Evolutionary conservation across 2,797 vertebrate species (phyloP).

Genomic region (Platalea minor): DNA sequence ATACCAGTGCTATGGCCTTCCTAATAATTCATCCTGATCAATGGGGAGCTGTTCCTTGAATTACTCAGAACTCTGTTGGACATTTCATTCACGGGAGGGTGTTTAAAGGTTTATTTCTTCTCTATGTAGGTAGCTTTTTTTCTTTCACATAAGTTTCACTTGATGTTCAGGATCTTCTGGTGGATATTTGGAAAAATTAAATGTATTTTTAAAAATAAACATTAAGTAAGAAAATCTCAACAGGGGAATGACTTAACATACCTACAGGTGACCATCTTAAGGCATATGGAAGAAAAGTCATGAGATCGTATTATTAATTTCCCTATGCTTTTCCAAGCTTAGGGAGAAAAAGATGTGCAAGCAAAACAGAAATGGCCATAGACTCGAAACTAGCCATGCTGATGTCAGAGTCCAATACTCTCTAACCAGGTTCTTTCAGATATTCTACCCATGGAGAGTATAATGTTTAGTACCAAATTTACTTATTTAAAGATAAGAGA

Average conservation of each 20-base stretch:
- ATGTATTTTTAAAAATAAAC: not conserved
- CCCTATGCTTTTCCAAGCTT: not conserved
- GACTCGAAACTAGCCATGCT: not conserved
- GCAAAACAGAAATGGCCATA: not conserved
- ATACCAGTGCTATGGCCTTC: not conserved
- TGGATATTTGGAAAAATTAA: not conserved
- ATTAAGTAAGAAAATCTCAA: not conserved
- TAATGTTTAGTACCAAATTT: not conserved
- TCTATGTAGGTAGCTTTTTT: not conserved
- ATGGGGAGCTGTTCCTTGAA: not conserved
- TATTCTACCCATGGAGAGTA: not conserved
- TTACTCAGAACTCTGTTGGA: not conserved
- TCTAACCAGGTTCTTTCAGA: not conserved
- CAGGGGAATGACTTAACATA: not conserved
- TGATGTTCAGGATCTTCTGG: not conserved
- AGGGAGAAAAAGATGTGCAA: not conserved
- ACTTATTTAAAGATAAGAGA: not conserved
- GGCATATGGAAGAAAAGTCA: not conserved
- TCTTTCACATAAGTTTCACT: not conserved
- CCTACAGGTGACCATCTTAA: not conserved
- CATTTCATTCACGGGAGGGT: not conserved
- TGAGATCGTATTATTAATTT: not conserved
- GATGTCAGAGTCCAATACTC: not conserved
- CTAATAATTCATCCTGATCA: conserved; percentile 4
- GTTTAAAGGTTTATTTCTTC: not conserved